Conservation (phyloP, 2,797 vertebrate species). For the Yasuhikotakia modesta region DNA sequence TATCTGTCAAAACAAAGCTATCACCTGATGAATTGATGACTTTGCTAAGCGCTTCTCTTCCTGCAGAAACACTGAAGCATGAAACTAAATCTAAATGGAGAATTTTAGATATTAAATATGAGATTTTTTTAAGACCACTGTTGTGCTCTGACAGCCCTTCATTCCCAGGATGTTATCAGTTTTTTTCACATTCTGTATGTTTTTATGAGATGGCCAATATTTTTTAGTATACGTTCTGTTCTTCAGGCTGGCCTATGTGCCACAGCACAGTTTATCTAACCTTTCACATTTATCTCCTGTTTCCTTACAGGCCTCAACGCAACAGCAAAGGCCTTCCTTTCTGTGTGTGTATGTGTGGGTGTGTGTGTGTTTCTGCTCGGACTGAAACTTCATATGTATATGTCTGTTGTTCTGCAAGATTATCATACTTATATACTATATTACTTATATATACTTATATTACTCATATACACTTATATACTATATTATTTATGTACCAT, state of each 20-base stretch:
- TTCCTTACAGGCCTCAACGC: conserved; percentile 74
- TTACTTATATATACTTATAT: too few species aligned
- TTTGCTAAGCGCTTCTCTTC: conserved; percentile 22
- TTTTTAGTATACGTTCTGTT: conserved; percentile 37
- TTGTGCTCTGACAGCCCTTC: conserved; percentile 12
- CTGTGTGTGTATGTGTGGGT: conserved; percentile 18
- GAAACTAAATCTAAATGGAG: background rate
- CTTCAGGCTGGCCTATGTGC: conserved; percentile 46
- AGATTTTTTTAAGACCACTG: conserved; percentile 29
- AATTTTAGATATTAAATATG: too few species aligned
- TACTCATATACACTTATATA: too few species aligned
- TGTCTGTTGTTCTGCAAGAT: background rate
- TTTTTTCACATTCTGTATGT: conserved; percentile 17
- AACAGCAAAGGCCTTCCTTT: conserved; percentile 80
- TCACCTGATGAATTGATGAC: conserved; percentile 1
- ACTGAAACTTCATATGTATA: conserved; percentile 8
- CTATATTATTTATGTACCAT: too few species aligned
- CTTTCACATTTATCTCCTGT: conserved; percentile 66
- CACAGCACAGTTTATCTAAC: conserved; percentile 70
- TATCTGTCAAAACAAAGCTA: conserved; percentile 36
- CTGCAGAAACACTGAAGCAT: background rate
- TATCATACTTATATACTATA: background rate
- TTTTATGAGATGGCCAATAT: conserved; percentile 45
- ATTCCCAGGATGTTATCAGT: conserved; percentile 1
- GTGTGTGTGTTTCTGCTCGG: background rate